Evolutionary conservation across 2,797 vertebrate genomes (phyloP), one percentile per base, ranked within the genome.

Genomic region (Acanthopagrus latus): DNA sequence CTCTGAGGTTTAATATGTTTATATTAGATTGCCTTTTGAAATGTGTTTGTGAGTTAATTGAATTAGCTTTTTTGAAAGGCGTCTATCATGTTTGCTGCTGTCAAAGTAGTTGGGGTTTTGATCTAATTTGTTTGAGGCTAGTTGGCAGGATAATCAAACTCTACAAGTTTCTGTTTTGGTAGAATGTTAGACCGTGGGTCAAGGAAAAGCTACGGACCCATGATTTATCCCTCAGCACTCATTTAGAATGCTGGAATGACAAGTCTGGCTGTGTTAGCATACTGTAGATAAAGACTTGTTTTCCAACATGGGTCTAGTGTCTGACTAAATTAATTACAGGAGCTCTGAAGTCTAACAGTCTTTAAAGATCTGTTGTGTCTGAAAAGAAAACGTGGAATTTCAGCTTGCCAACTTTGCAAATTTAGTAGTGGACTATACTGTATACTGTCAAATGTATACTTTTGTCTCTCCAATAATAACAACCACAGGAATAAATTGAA

Each of bases 21-120:
- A 2, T 33, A 18, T 41, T 56, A 7, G 17, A 70, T 52, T 71
- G 77, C 1, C 10, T 47, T 18, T 44, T 76, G 7, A 71, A 58
- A 52, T 16, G 7, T 33, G 13, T 47, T 46, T 25, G 7, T 20
- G 10, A 38, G n/a, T 51, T 41, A 6, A 14, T 1, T 46, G 51
- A 52, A 48, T 48, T 55, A n/a, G 13, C 0, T 17, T 56, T 29
- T 20, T 47, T 33, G 44, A 5, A 8, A n/a, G 38, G 41, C 1
- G 55, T 29, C 71, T 14, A 18, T 63, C 17, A 11, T 33, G 7
- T 33, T 25, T 76, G 5, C 21, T 27, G 10, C 41, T 47, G 11
- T 21, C 29, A 44, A n/a, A 66, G 20, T 33, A 17, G 2, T 21
- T 7, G 7, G 9, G 33, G 27, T 8, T 18, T 62, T 27, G 2